Evolutionary conservation across 2,113 vertebrate species (phyloP), one percentile per base, ranked within the genome.

Genomic region (Microtus ochrogaster): DNA sequence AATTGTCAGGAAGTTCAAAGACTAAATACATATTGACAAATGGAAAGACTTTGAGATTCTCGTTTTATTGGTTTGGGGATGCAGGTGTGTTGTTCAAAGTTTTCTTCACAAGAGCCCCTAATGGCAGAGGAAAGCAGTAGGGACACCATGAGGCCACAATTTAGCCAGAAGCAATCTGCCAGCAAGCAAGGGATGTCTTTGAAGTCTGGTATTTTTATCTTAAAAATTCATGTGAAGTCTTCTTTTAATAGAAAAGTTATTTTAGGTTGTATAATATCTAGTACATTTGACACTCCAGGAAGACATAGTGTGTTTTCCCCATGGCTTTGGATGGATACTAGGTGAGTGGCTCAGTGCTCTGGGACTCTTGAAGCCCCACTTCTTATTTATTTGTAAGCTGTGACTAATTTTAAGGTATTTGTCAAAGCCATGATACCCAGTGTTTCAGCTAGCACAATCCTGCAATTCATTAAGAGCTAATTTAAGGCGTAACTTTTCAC

Each of bases 121-220:
- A 33, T 89, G 55, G 22, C 49, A 92, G 49, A 83, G 55, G 22
- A 92, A 33, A 66, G 63, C 89, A 86, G 24, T 13, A 7, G n/a
- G 33, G 65, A 55, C 76, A 63, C 82, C 41, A 36, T 0, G 86
- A 96, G 92, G 22, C n/a, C 47, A 77, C 22, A 5, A 58, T 4
- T 49, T 91, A 73, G 94, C 97, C n/a, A 33, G 21, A 49, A 91
- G 95, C 95, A 72, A 41, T 82, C 77, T 94, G 8, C 85, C 72
- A 77, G 81, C 41, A 92, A 85, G 85, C 36, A 73, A 68, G 17
- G 47, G 52, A 65, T 92, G 70, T 74, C 91, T 97, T 89, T 98
- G 89, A 98, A 97, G 94, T 87, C 47, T 83, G n/a, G 36, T 30
- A 85, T 85, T 95, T 95, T 97, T 84, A 91, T 95, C 94, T 96